Percentiles rank a stretch among this genome's conserved stretches.
phyloP scores from a whole-genome alignment of 1,140 invertebrate species.

The Drosophila persimilis region DNA sequence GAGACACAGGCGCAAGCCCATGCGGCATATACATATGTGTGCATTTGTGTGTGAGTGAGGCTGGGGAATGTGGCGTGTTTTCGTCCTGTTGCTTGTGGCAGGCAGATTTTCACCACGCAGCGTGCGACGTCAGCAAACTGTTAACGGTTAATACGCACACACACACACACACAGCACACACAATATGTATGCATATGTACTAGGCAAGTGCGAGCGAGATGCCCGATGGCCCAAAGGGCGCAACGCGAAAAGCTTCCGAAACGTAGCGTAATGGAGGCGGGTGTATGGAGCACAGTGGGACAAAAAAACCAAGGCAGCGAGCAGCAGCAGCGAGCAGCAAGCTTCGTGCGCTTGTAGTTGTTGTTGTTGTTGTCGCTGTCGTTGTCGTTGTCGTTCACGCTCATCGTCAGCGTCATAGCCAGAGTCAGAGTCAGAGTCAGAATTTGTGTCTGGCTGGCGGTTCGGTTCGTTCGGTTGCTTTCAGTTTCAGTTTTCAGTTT shows the following conservation, averaged over 20 bases:
- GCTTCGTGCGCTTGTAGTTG: too few relatives aligned
- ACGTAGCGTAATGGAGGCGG: slow-evolving; percentile 12
- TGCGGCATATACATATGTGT: too few relatives aligned
- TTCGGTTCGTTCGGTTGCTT: slow-evolving; percentile 23
- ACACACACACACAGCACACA: slow-evolving; percentile 1
- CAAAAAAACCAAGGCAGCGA: too few relatives aligned
- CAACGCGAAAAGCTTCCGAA: slow-evolving; percentile 58
- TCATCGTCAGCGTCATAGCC: not conserved
- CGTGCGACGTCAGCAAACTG: slow-evolving; percentile 61
- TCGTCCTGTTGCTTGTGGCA: slow-evolving; percentile 73
- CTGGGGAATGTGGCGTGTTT: slow-evolving; percentile 17
- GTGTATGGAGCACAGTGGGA: not conserved
- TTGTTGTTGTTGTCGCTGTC: not conserved
- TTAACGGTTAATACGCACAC: slow-evolving; percentile 2
- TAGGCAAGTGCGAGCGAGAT: slow-evolving; percentile 43
- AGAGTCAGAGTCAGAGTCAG: not conserved
- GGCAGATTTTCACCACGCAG: slow-evolving; percentile 39
- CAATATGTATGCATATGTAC: not conserved
- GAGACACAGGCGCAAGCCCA: too few relatives aligned
- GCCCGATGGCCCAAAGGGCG: slow-evolving; percentile 39
- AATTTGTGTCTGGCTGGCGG: not conserved
- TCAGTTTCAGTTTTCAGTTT: slow-evolving; percentile 55
- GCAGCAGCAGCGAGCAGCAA: not conserved
- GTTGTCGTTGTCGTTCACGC: not conserved
- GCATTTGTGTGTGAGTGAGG: not conserved